phyloP scores from a whole-genome alignment of 1,140 invertebrate species.

The Cydia pomonella region DNA sequence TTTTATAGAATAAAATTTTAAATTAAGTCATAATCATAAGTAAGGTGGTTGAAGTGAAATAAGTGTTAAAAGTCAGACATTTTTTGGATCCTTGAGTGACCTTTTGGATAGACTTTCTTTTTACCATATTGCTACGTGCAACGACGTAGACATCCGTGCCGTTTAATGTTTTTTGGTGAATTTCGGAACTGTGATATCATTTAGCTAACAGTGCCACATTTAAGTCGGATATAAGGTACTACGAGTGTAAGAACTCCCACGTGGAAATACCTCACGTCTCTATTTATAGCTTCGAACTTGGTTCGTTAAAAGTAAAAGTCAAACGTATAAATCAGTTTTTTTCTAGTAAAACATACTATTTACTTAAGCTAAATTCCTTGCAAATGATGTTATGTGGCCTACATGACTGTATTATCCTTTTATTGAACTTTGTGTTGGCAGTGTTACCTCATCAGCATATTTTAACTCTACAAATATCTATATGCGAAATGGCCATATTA shows the following conservation, averaged over 20 bases:
- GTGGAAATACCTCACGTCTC: slow-evolving; percentile 77
- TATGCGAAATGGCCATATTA: background rate
- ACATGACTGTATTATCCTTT: slow-evolving; percentile 27
- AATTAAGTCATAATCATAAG: slow-evolving; percentile 65
- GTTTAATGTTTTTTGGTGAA: slow-evolving; percentile 50
- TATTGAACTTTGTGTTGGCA: slow-evolving; percentile 29
- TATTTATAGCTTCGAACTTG: slow-evolving; percentile 77
- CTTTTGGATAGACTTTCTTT: slow-evolving; percentile 74
- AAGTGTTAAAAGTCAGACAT: slow-evolving; percentile 62
- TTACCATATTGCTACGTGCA: slow-evolving; percentile 71
- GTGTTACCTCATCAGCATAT: slow-evolving; percentile 31
- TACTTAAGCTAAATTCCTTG: background rate
- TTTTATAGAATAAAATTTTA: slow-evolving; percentile 59
- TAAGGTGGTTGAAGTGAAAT: slow-evolving; percentile 63
- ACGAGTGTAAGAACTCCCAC: slow-evolving; percentile 71
- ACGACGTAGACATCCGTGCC: slow-evolving; percentile 43
- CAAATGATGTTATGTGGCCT: background rate
- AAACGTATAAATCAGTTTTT: background rate
- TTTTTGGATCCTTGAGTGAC: slow-evolving; percentile 74
- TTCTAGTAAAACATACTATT: background rate
- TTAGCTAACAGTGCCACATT: slow-evolving; percentile 63
- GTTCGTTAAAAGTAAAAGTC: slow-evolving; percentile 58
- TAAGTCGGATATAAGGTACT: slow-evolving; percentile 66
- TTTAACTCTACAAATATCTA: slow-evolving; percentile 15
- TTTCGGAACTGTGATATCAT: slow-evolving; percentile 65